A percentile compares a stretch with the other conserved stretches of the same genome.
Conservation (phyloP, 2,888 invertebrate species). For the Tenodera sinensis region DNA sequence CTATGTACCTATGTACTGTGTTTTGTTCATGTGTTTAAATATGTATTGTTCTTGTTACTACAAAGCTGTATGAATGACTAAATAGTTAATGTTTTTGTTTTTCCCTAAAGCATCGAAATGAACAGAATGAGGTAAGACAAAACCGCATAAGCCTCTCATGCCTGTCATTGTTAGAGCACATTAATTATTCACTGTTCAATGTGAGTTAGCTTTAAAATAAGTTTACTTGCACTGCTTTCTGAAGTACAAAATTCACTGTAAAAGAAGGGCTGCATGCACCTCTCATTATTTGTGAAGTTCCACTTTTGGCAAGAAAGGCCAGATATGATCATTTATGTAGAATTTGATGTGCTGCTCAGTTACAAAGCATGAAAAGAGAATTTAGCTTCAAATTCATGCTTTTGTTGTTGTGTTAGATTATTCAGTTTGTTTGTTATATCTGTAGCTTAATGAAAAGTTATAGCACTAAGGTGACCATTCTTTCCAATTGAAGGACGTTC, state of each 20-base stretch:
- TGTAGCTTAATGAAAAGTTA: background rate
- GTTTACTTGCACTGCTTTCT: background rate
- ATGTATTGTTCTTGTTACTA: background rate
- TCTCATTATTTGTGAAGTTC: background rate
- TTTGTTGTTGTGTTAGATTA: background rate
- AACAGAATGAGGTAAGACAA: slow-evolving; percentile 49
- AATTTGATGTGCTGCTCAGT: background rate
- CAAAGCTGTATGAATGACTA: background rate
- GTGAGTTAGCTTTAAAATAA: background rate
- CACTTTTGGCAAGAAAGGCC: background rate
- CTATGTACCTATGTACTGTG: too few relatives aligned
- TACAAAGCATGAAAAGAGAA: background rate
- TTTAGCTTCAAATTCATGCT: background rate
- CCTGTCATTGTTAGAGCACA: background rate
- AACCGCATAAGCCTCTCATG: background rate
- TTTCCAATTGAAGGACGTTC: too few relatives aligned
- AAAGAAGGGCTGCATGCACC: background rate
- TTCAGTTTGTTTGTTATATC: background rate
- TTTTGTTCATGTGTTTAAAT: background rate
- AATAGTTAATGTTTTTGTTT: slow-evolving; percentile 13
- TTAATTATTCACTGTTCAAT: background rate
- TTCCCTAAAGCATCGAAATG: slow-evolving; percentile 47
- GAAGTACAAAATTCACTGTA: background rate
- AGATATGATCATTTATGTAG: background rate
- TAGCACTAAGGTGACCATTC: background rate